Conservation (phyloP, 2,888 invertebrate species). For the Globia sparganii region DNA sequence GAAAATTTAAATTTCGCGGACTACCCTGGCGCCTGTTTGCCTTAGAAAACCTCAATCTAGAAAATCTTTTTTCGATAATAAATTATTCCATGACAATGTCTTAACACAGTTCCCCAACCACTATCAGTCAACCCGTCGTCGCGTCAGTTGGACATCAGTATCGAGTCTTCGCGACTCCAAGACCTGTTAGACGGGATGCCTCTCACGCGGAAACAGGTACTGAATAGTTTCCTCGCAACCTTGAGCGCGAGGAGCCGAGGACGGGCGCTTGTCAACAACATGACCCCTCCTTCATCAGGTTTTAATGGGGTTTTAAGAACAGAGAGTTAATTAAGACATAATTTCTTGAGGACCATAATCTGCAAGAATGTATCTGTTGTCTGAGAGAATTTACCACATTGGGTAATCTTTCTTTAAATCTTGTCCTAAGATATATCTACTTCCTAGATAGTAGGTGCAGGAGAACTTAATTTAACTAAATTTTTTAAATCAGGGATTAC, state of each 20-base stretch:
- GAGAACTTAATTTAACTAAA: no score
- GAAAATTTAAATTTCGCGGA: no score
- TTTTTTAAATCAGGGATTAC: no score
- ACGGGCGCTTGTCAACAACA: slow-evolving; percentile 46
- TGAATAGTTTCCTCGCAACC: slow-evolving; percentile 57
- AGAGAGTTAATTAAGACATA: background rate
- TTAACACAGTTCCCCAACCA: slow-evolving; percentile 4
- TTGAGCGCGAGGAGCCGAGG: slow-evolving; percentile 45
- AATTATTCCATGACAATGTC: background rate
- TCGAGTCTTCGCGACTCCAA: slow-evolving; percentile 9
- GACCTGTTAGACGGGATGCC: slow-evolving; percentile 66
- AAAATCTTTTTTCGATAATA: background rate
- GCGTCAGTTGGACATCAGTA: slow-evolving; percentile 29
- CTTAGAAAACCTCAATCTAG: background rate
- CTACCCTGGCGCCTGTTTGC: background rate
- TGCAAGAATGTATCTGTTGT: background rate
- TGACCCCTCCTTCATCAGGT: slow-evolving; percentile 5
- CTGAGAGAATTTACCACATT: no score
- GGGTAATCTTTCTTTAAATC: no score
- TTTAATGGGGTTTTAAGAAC: slow-evolving; percentile 26
- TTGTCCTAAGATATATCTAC: no score
- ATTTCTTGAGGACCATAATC: background rate
- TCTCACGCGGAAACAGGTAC: slow-evolving; percentile 66
- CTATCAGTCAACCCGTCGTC: slow-evolving; percentile 38
- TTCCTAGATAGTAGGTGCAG: no score